phyloP scores from a whole-genome alignment of 2,888 invertebrate species.

The Lasioglossum marginatum region DNA sequence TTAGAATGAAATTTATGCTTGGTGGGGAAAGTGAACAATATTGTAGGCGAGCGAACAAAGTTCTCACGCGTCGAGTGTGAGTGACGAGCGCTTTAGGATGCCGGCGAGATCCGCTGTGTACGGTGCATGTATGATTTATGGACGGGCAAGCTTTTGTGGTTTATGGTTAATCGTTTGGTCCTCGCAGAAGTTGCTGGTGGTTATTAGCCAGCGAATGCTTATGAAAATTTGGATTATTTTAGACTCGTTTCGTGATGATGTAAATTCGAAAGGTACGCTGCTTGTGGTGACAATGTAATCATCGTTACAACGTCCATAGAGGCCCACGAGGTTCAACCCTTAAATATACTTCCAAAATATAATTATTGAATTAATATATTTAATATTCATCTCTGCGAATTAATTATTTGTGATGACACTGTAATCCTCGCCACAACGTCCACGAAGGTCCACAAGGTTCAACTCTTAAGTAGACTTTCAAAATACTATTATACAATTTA shows the following conservation, averaged over 20 bases:
- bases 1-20: slow-evolving; percentile 35
- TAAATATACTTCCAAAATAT: background rate
- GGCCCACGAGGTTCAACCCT: background rate
- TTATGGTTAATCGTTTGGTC: slow-evolving; percentile 10
- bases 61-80: slow-evolving; percentile 5
- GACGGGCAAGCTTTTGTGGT: slow-evolving; percentile 11
- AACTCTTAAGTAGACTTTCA: background rate
- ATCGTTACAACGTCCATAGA: background rate
- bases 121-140: background rate
- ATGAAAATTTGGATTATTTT: background rate
- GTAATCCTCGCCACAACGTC: background rate
- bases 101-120: background rate
- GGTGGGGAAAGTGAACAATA: slow-evolving; percentile 11
- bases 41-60: slow-evolving; percentile 5
- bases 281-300: background rate
- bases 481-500: background rate
- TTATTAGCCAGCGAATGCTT: background rate
- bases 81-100: slow-evolving; percentile 13
- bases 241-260: background rate
- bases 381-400: background rate
- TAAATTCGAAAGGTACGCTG: background rate
- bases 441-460: background rate
- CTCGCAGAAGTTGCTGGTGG: background rate
- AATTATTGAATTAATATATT: background rate
- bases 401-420: background rate